phyloP scores from a whole-genome alignment of 2,888 invertebrate genomes.

The Anoplius nigerrimus region DNA sequence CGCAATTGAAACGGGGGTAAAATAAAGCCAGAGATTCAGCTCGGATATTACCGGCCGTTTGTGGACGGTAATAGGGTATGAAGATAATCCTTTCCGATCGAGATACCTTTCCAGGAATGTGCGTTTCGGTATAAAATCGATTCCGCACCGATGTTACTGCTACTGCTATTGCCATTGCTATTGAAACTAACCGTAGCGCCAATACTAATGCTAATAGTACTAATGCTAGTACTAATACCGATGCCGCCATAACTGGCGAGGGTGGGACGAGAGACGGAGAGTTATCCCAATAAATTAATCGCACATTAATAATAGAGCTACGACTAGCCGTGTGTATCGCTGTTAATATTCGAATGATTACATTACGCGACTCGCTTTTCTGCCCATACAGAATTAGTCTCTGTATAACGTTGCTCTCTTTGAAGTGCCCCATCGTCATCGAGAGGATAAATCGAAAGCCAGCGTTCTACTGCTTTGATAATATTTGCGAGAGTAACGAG shows the following conservation, averaged over 20 bases:
- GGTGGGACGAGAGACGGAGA: conserved; percentile 11
- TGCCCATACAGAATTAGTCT: conserved; percentile 42
- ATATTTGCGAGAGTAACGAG: no score
- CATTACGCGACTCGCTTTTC: conserved; percentile 43
- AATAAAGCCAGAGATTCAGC: conserved; percentile 16
- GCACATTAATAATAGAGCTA: conserved; percentile 40
- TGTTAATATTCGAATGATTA: conserved; percentile 43
- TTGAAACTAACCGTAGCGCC: no score
- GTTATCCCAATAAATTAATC: conserved; percentile 48
- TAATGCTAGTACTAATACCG: no score
- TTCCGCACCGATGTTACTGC: not conserved
- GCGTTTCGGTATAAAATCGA: conserved; percentile 16
- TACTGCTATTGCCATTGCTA: no score
- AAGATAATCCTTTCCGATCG: conserved; percentile 40
- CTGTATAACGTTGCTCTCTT: conserved; percentile 7
- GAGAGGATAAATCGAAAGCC: conserved; percentile 20
- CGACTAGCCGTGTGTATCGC: conserved; percentile 28
- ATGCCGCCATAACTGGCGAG: not conserved
- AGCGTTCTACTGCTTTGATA: no score
- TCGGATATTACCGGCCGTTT: conserved; percentile 25
- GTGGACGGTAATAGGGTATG: conserved; percentile 28
- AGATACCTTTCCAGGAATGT: conserved; percentile 16
- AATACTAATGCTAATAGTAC: no score
- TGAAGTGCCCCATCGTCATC: conserved; percentile 23
- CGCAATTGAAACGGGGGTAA: conserved; percentile 36